Evolutionary conservation across 1,140 invertebrate genomes (phyloP), one percentile per base, ranked within the genome.

Genomic region (Tachypleus tridentatus): DNA sequence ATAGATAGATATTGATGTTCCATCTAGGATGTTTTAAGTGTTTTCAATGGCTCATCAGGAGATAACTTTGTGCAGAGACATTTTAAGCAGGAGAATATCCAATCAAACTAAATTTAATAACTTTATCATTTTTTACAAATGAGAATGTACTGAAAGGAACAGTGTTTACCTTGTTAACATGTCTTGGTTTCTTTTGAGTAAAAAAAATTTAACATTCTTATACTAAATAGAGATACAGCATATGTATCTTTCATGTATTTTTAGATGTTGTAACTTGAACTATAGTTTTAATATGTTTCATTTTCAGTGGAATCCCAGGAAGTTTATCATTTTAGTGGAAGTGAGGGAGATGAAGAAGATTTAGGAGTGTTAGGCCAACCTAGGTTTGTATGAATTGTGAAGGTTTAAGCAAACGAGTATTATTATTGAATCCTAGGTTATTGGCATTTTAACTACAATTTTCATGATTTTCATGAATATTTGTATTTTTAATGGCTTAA

Each of bases 281-380:
- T 54, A 8, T 7, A 7, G 53, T 54, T 8, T 8, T 54, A 8
- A n/a, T 8, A 1, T 54, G n/a, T 54, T 54, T 54, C 3, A 8
- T 54, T 7, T 7, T 54, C n/a, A n/a, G 53, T 54, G 7, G 67
- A 68, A 54, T 58, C 64, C 52, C 64, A 76, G 61, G 70, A 67
- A 29, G 71, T 73, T 47, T 77, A 73, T 67, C 66, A 74, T 60
- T 77, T 75, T 64, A 71, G 69, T 65, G 74, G 74, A 48, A 72
- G 71, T 63, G 77, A 78, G 53, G 77, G 79, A 57, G 72, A 72
- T 61, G 77, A 79, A 60, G 77, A 78, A 64, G 72, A 73, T 58
- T n/a, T 56, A 49, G 71, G 70, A 29, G 57, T 66, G 10, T 53
- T 62, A 53, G 69, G 64, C 49, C 67, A 70, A 62, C 66, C 64